Evolutionary conservation across 2,113 vertebrate species (phyloP).

Genomic region (Tachysurus fulvidraco): DNA sequence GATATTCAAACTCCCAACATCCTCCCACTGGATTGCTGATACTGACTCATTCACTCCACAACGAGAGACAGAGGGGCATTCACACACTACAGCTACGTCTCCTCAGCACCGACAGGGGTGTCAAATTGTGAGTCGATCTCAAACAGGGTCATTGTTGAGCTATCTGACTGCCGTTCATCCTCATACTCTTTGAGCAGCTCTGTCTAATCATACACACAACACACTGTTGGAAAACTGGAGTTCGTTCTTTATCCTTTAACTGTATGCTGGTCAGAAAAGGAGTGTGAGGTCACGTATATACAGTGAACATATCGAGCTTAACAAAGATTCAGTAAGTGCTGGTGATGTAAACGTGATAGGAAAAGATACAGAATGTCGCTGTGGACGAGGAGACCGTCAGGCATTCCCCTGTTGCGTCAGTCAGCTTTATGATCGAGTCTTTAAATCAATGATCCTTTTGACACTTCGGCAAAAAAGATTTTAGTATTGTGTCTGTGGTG

Average conservation of each 20-base stretch:
- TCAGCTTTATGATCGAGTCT: no score
- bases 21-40: conserved; percentile 36
- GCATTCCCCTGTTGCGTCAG: no score
- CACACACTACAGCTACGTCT: conserved; percentile 24
- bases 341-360: not conserved
- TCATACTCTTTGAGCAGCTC: conserved; percentile 9
- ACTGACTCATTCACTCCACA: conserved; percentile 44
- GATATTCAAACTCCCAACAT: conserved; percentile 47
- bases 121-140: conserved; percentile 26
- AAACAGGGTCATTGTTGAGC: conserved; percentile 39
- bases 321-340: not conserved
- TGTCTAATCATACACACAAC: conserved; percentile 6
- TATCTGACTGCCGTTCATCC: conserved; percentile 2
- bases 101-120: conserved; percentile 7
- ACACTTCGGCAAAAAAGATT: no score
- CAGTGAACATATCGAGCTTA: no score
- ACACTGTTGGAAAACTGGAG: conserved; percentile 22
- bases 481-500: no score
- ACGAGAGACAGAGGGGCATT: conserved; percentile 54
- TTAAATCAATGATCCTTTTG: no score
- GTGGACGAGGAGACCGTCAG: no score
- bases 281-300: not conserved
- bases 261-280: not conserved
- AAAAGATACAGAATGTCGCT: no score
- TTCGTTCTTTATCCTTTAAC: not conserved